A percentile compares a stretch with the other conserved stretches of the same genome.
Evolutionary conservation across 2,888 invertebrate genomes (phyloP).

Genomic region (Athrips mouffetella): DNA sequence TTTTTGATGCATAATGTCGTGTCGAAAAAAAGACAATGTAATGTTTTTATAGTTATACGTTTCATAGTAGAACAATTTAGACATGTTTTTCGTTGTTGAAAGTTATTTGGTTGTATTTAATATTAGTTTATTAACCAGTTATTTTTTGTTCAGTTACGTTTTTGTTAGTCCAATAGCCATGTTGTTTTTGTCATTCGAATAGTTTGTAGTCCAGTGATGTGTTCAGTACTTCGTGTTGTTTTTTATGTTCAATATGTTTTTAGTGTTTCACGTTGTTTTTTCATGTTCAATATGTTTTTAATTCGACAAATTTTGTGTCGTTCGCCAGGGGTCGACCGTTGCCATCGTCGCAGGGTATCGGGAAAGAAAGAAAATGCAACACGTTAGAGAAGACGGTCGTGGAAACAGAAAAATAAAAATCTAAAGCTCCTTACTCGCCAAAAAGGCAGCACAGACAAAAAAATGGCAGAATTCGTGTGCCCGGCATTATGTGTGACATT

Average conservation of each 20-base stretch:
- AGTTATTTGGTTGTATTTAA: neutral
- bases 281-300: neutral
- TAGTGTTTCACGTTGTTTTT: neutral
- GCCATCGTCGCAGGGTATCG: constrained; percentile 46
- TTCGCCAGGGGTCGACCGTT: neutral
- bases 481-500: constrained; percentile 27
- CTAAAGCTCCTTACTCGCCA: constrained; percentile 47
- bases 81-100: too few relatives aligned
- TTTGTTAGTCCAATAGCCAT: too few relatives aligned
- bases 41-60: too few relatives aligned
- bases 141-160: too few relatives aligned
- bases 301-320: constrained; percentile 4
- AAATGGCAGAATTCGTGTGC: constrained; percentile 38
- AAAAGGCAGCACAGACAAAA: constrained; percentile 75
- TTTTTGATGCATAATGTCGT: too few relatives aligned
- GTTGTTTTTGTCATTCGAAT: too few relatives aligned
- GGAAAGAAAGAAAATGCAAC: constrained; percentile 77
- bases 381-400: constrained; percentile 67
- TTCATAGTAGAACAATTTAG: too few relatives aligned
- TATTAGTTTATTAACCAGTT: too few relatives aligned
- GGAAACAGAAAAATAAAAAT: constrained; percentile 26
- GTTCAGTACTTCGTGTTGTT: neutral
- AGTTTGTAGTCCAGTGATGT: neutral
- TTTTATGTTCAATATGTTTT: neutral
- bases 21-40: too few relatives aligned